Base-by-base conservation (phyloP, 2,888 invertebrate genomes). In the Biston betularia region DNA sequence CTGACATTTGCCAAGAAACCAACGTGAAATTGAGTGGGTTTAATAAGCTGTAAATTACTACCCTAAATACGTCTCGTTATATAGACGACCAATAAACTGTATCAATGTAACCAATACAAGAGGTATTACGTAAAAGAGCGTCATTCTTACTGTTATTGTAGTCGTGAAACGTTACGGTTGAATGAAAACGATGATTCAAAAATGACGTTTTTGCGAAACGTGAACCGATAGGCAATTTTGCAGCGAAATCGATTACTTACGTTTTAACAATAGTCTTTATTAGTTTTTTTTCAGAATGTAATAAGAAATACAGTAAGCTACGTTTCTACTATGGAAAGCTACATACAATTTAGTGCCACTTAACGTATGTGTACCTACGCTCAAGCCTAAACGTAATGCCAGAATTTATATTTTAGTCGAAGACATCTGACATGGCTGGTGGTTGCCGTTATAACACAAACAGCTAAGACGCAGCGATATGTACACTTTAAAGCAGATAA, bases 81-180 rank as follows among this genome's bases (percentile, higher is more conserved):
- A 24, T 11, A 33, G 9, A 45, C 9, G 59, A 60, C 50, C 59
- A 68, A 48, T 52, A 50, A 68, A 50, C 54, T 49, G 58, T 45
- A 50, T 58, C 38, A 52, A 33, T 42, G 56, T 15, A 66, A 42
- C 48, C 44, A 63, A 45, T 50, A 14, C 34, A 54, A 59, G 6
- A 45, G 59, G 42, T 57, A 49, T 68, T 68, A 59, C 63, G 54
- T 63, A 68, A 68, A 63, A 63, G 35, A 61, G 34, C 65, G 54
- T 54, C 63, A 42, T 55, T 63, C 24, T 55, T 48, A 46, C 57
- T 15, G n/a, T 50, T 50, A 44, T 40, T 44, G 50, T 58, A 35
- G 40, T 61, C 40, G 53, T 45, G 50, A 55, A 55, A 50, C 45
- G 57, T 63, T 46, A 59, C 59, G 63, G 59, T 38, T 58, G 63